Conservation (phyloP, 2,113 vertebrate species). For the Stigmatopora nigra region DNA sequence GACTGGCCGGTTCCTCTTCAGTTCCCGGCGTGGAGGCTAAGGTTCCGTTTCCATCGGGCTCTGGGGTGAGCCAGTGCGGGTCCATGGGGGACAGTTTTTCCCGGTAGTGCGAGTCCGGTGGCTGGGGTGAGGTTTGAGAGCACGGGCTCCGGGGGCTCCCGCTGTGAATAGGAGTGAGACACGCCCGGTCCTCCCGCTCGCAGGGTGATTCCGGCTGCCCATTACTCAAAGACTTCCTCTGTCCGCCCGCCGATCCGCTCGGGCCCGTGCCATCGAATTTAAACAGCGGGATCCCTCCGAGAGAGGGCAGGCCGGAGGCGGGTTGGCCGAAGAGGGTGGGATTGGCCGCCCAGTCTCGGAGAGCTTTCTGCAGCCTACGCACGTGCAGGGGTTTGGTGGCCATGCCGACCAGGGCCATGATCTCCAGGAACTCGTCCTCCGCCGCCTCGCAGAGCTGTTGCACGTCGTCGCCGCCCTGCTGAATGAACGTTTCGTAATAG, state of each 20-base stretch:
- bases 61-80: constrained; percentile 80
- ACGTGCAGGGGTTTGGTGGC: constrained; percentile 96
- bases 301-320: constrained; percentile 70
- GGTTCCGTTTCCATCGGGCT: constrained; percentile 72
- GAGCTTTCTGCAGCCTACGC: constrained; percentile 90
- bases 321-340: constrained; percentile 91
- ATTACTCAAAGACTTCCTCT: constrained; percentile 79
- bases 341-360: constrained; percentile 93
- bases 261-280: constrained; percentile 79
- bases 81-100: constrained; percentile 82
- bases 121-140: constrained; percentile 77
- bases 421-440: constrained; percentile 96
- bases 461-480: constrained; percentile 96
- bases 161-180: constrained; percentile 73
- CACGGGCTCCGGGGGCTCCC: constrained; percentile 84
- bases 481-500: constrained; percentile 99
- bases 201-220: constrained; percentile 78
- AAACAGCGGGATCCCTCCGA: constrained; percentile 84
- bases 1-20: constrained; percentile 77
- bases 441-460: constrained; percentile 95
- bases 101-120: constrained; percentile 64
- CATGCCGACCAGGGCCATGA: constrained; percentile 98
- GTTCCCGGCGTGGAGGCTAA: constrained; percentile 50
- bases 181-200: constrained; percentile 71
- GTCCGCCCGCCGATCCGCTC: constrained; percentile 42